Conservation (phyloP, 2,113 vertebrate genomes). For the Pomatorhinus ruficollis region DNA sequence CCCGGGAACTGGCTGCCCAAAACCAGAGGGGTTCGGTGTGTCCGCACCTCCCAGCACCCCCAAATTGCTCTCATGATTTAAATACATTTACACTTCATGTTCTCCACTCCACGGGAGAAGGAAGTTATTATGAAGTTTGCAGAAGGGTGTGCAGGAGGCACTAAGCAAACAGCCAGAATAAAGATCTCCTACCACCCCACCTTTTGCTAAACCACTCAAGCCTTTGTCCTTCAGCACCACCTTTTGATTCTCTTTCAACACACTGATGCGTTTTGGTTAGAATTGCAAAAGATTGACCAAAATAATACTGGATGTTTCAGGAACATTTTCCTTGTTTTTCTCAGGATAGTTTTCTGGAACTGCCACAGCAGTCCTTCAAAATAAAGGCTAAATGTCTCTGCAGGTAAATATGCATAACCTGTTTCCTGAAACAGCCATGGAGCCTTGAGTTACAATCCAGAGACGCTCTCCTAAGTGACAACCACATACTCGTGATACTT, state of each 20-base stretch:
- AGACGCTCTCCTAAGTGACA: neutral
- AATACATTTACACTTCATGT: neutral
- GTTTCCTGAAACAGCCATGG: neutral
- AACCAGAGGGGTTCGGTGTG: accelerated
- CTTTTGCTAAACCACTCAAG: neutral
- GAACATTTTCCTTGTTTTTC: neutral
- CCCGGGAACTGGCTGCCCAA: accelerated
- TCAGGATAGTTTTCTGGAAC: neutral
- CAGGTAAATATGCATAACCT: neutral
- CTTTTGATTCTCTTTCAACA: neutral
- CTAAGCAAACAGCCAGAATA: neutral
- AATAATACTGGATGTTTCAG: neutral
- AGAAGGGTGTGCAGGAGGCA: neutral
- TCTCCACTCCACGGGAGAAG: neutral
- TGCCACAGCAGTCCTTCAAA: neutral
- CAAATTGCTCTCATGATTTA: neutral
- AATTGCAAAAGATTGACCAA: neutral
- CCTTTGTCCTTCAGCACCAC: neutral
- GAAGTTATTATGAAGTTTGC: neutral
- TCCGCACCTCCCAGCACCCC: accelerated
- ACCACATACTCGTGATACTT: neutral
- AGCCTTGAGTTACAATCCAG: neutral
- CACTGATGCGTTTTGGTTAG: neutral
- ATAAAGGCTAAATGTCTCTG: neutral
- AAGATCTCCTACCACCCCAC: neutral